Evolutionary conservation across 2,888 invertebrate genomes (phyloP).

Genomic region (Xestoiulus laeticollis): DNA sequence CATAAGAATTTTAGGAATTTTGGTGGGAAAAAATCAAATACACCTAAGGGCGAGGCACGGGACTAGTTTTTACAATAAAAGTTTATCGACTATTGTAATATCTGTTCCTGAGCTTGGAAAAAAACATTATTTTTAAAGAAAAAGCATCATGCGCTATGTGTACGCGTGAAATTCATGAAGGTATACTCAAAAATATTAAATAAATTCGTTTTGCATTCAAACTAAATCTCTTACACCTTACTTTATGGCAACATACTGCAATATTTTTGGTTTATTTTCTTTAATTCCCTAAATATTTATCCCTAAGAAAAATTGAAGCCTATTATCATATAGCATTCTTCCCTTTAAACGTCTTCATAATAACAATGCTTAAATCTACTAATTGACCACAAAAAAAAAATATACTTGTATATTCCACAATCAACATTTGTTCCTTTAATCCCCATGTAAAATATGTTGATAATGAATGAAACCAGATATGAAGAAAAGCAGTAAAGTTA

Average conservation of each 20-base stretch:
- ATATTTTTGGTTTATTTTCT: not conserved
- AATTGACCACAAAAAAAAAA: no score
- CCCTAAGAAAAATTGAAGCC: no score
- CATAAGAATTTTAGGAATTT: not conserved
- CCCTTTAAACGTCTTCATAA: no score
- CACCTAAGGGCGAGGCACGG: not conserved
- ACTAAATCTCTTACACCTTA: no score
- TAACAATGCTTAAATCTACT: no score
- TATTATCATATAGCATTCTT: no score
- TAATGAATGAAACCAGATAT: not conserved
- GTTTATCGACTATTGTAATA: not conserved
- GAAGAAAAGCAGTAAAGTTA: not conserved
- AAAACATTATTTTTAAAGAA: not conserved
- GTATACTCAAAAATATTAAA: not conserved
- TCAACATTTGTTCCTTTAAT: no score
- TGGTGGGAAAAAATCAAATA: not conserved
- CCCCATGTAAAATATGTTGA: not conserved
- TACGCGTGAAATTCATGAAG: not conserved
- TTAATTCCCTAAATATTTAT: no score
- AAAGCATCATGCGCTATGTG: no score
- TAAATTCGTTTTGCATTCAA: no score
- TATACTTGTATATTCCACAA: no score
- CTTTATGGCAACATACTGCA: not conserved
- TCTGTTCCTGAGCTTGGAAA: not conserved
- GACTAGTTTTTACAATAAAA: not conserved